phyloP scores from a whole-genome alignment of 2,888 invertebrate species.

The Stenchaetothrips biformis region DNA sequence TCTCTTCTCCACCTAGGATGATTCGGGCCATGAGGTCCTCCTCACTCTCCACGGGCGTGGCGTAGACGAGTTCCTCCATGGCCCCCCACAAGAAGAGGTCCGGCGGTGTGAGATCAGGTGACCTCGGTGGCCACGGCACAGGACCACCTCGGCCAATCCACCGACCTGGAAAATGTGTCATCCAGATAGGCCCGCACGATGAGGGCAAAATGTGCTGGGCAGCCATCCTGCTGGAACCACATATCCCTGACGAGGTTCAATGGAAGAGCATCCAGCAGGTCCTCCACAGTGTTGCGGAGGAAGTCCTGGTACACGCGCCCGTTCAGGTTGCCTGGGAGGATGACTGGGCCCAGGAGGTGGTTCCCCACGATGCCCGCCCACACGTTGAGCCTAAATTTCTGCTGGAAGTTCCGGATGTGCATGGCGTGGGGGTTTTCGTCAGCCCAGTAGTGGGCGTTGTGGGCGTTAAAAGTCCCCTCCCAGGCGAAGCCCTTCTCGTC shows the following conservation, averaged over 20 bases:
- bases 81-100: not conserved
- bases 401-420: constrained; percentile 37
- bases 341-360: constrained; percentile 35
- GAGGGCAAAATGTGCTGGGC: too few species aligned
- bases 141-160: too few species aligned
- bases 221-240: too few species aligned
- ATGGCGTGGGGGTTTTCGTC: constrained; percentile 39
- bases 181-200: too few species aligned
- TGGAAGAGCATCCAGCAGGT: too few species aligned
- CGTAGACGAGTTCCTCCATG: not conserved
- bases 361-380: constrained; percentile 38
- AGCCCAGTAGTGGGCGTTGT: constrained; percentile 40
- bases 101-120: too few species aligned
- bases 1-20: not conserved
- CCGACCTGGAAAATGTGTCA: too few species aligned
- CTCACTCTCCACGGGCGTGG: not conserved
- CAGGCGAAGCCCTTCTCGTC: constrained; percentile 39
- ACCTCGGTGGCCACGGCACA: too few species aligned
- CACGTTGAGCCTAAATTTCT: constrained; percentile 37
- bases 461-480: constrained; percentile 38
- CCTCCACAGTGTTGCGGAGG: too few species aligned
- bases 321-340: constrained; percentile 35
- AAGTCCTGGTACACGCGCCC: constrained; percentile 35
- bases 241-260: too few species aligned
- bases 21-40: not conserved